These are phyloP conservation scores for Cettia cetti DNA, from an alignment of 2,113 vertebrate species.

Conservation along the genomic window DNA sequence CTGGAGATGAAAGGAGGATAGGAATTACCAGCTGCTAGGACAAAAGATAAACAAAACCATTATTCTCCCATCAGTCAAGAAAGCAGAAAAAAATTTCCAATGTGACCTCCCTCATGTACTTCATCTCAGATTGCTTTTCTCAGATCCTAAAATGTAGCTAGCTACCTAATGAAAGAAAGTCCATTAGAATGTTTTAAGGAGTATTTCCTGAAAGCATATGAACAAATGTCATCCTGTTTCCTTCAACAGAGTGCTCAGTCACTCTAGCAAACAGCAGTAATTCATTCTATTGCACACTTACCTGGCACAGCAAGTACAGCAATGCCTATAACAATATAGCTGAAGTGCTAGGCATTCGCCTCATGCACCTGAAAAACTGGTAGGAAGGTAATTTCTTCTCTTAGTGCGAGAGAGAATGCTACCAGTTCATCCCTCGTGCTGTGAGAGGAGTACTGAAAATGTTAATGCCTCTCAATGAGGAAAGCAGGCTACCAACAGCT, in stretches of 20 bases:
- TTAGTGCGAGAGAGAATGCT: neutral
- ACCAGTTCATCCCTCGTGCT: neutral
- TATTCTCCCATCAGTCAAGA: constrained; percentile 18
- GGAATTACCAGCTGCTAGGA: constrained; percentile 4
- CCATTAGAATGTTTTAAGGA: neutral
- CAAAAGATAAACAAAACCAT: constrained; percentile 25
- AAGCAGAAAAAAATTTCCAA: neutral
- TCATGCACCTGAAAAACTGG: neutral
- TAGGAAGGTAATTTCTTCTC: neutral
- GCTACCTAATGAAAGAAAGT: neutral
- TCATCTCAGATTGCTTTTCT: neutral
- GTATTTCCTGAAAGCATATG: neutral
- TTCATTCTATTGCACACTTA: neutral
- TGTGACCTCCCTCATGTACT: neutral
- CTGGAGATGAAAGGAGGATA: neutral
- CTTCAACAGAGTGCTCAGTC: neutral
- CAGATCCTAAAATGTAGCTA: neutral
- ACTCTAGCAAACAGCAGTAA: neutral
- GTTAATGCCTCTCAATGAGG: neutral
- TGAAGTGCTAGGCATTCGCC: neutral
- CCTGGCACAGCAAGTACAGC: neutral
- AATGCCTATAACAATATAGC: neutral
- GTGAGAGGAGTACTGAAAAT: neutral
- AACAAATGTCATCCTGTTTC: neutral
- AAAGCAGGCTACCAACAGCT: neutral